These are phyloP conservation scores for Ochotona princeps DNA, from an alignment of 2,113 vertebrate species.

Conservation along the genomic window DNA sequence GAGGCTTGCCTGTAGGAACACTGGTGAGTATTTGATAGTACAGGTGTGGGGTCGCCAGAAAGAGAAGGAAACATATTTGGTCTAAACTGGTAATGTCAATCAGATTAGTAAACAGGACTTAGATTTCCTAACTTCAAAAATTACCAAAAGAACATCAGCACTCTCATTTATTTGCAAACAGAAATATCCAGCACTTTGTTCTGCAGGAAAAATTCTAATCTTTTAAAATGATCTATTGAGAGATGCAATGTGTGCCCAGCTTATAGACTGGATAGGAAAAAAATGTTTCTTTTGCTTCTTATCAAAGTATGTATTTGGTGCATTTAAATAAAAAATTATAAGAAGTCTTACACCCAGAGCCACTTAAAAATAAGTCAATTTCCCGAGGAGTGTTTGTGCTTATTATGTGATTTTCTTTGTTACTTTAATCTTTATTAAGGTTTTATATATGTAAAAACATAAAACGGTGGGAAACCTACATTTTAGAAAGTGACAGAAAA, in stretches of 20 bases:
- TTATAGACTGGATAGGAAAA: background rate
- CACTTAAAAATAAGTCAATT: conserved; percentile 24
- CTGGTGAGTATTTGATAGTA: conserved; percentile 18
- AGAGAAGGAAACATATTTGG: conserved; percentile 40
- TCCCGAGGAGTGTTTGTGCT: conserved; percentile 20
- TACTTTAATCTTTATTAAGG: conserved; percentile 62
- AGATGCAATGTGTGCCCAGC: conserved; percentile 25
- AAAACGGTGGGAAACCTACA: background rate
- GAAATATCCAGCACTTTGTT: conserved; percentile 12
- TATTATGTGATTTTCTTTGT: conserved; percentile 47
- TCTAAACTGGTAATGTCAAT: conserved; percentile 57
- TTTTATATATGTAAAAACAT: background rate
- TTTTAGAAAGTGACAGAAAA: conserved; percentile 51
- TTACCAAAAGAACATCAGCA: conserved; percentile 21
- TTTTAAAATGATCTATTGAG: conserved; percentile 48
- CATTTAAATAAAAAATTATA: conserved; percentile 16
- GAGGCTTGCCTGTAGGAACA: conserved; percentile 35
- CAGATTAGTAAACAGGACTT: conserved; percentile 50
- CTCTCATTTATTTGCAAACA: conserved; percentile 43
- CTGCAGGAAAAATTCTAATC: background rate
- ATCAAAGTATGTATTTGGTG: background rate
- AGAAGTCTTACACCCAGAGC: background rate
- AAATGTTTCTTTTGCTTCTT: conserved; percentile 7
- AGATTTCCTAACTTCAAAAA: conserved; percentile 56
- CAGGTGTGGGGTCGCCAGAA: conserved; percentile 13